Conservation (phyloP, 2,797 vertebrate genomes). For the Setipinna tenuifilis region DNA sequence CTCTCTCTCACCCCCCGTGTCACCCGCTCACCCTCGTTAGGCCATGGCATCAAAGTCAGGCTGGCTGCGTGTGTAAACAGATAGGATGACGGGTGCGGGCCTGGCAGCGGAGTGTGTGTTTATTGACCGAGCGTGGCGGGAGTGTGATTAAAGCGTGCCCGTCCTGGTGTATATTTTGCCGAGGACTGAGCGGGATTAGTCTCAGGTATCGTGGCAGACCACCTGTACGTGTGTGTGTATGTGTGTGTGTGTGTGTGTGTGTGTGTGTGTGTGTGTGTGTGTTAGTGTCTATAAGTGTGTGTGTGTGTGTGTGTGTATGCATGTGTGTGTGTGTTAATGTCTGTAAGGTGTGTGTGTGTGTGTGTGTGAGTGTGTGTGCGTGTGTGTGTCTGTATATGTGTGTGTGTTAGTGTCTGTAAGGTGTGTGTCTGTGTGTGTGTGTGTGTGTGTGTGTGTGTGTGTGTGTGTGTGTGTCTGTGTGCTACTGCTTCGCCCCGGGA, state of each 20-base stretch:
- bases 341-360: no score
- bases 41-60: conserved; percentile 53
- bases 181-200: conserved; percentile 72
- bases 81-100: conserved; percentile 69
- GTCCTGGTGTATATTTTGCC: conserved; percentile 77
- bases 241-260: conserved; percentile 3
- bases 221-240: conserved; percentile 54
- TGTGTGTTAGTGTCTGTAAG: no score
- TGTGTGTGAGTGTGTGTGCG: no score
- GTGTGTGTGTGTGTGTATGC: conserved; percentile 70
- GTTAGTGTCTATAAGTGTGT: background rate
- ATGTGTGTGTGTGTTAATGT: no score
- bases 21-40: conserved; percentile 24
- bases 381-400: no score
- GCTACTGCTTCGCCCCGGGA: background rate
- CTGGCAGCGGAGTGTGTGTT: conserved; percentile 72
- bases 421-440: no score
- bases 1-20: conserved; percentile 25
- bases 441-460: no score
- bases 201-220: conserved; percentile 70
- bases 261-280: background rate
- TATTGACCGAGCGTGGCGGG: conserved; percentile 72
- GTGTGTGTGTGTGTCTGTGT: no score
- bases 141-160: conserved; percentile 73
- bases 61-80: conserved; percentile 60